Evolutionary conservation across 2,888 invertebrate genomes (phyloP), one percentile per base, ranked within the genome.

Genomic region (Junonia oenone): DNA sequence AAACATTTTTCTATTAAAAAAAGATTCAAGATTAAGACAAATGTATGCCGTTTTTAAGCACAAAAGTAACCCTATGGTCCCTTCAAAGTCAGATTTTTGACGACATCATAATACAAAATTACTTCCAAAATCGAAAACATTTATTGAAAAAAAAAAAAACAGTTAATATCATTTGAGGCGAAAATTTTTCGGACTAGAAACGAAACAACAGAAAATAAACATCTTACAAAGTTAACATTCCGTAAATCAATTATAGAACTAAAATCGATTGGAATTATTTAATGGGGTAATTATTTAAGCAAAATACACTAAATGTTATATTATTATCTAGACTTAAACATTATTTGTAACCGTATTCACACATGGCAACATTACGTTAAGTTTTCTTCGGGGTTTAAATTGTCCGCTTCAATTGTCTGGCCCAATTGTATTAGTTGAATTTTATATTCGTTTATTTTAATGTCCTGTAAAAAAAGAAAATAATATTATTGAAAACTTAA

Each of bases 381-480:
- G 38, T 68, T 71, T 1, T 66, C 59, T 4, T 71, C 72, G 1
- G 64, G 49, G 8, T 69, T 73, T 8, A 68, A 59, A 2, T 78
- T 81, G 0, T 83, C 83, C 8, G 80, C 82, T 0, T 83, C 84
- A 0, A 83, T 85, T 0, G 91, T 89, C 29, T 91, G 91, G 0
- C 92, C 94, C 19, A 93, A 83, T 0, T 91, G 81, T 11, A 83
- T 63, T 19, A 94, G 73, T 46, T 90, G 90, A 65, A 89, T 77
- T 68, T 93, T 94, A 78, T 94, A 96, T 49, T 92, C 88, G 45
- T 86, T 89, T 33, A 97, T 82, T 78, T 95, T 95, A 45, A 74
- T 68, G 51, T 92, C 90, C 90, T 90, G 74, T 0, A 67, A 69
- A 33, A 38, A 56, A 45, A 56, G 31, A 17, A 29, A 2, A 22